These are phyloP conservation scores for Nephrotoma appendiculata DNA, from an alignment of 2,888 invertebrate genomes.

Conservation along the genomic window DNA sequence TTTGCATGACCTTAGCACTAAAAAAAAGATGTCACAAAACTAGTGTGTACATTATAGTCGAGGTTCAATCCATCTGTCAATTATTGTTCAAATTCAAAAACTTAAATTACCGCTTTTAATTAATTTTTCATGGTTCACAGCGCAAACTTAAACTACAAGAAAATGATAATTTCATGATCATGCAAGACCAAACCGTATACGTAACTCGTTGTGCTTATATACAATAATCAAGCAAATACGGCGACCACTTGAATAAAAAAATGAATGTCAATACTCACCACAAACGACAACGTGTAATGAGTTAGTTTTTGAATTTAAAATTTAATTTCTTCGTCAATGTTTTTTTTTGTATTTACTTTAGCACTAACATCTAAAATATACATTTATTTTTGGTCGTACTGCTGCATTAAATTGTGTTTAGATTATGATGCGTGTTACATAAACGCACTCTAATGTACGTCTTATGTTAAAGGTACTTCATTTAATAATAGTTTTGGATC, in stretches of 20 bases:
- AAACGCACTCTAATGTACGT: no score
- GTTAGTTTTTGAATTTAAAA: neutral
- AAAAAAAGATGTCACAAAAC: no score
- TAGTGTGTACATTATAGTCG: no score
- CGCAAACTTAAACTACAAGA: neutral
- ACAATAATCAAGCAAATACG: neutral
- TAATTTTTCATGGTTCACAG: neutral
- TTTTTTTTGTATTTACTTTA: no score
- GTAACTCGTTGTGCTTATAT: neutral
- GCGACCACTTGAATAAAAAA: neutral
- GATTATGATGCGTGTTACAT: no score
- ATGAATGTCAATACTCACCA: neutral
- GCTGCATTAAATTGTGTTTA: no score
- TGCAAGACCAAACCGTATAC: neutral
- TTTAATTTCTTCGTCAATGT: neutral
- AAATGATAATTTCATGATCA: neutral
- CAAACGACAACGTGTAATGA: neutral
- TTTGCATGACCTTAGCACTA: no score
- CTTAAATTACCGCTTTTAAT: neutral
- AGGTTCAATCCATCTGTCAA: neutral
- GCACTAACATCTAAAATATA: no score
- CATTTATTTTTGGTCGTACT: no score
- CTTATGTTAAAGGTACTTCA: no score
- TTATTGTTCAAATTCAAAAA: neutral
- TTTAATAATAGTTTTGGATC: no score